phyloP scores from a whole-genome alignment of 2,113 vertebrate genomes.

The Recurvirostra avosetta region DNA sequence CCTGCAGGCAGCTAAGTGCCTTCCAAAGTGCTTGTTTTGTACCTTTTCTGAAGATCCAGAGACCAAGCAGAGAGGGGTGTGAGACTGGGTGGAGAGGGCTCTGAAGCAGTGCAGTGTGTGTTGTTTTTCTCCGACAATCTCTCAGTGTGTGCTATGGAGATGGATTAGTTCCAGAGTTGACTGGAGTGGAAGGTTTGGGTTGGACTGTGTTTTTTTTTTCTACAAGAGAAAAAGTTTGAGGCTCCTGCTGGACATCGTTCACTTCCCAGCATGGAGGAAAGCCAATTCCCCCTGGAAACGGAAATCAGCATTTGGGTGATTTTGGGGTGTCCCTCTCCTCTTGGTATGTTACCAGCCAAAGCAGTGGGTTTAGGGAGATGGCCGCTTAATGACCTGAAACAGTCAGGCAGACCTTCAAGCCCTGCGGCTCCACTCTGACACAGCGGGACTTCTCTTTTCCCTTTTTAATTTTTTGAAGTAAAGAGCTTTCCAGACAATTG shows the following conservation, averaged over 20 bases:
- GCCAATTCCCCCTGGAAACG: accelerated
- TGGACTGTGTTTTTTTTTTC: not conserved
- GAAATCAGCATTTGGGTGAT: not conserved
- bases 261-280: not conserved
- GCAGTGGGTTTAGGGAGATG: not conserved
- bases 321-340: not conserved
- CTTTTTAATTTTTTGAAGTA: not conserved
- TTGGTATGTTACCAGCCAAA: not conserved
- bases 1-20: not conserved
- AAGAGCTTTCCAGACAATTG: not conserved
- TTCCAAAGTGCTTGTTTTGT: not conserved
- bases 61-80: accelerated
- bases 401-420: not conserved
- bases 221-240: not conserved
- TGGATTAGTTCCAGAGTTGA: not conserved
- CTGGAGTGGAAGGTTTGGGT: not conserved
- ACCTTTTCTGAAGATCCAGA: not conserved
- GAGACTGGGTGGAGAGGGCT: not conserved
- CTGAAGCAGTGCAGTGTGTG: not conserved
- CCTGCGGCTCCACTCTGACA: not conserved
- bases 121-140: not conserved
- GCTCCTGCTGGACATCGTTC: not conserved
- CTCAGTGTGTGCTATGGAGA: not conserved
- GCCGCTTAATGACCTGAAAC: not conserved
- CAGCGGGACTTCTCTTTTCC: not conserved